phyloP scores from a whole-genome alignment of 2,888 invertebrate genomes.

The Orthonevra nobilis region DNA sequence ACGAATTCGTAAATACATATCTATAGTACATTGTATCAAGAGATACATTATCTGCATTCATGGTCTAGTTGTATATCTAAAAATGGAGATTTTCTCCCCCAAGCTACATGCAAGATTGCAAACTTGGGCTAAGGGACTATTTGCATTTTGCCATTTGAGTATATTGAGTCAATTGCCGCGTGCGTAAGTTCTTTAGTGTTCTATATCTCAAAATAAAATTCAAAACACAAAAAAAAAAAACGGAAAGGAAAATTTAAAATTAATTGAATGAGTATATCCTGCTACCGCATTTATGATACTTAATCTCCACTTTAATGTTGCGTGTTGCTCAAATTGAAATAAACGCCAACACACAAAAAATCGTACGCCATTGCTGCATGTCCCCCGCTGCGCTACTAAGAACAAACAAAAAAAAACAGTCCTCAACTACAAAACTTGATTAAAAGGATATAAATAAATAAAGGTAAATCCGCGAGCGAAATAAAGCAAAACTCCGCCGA shows the following conservation, averaged over 20 bases:
- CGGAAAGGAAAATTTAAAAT: conserved; percentile 22
- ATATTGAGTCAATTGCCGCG: no score
- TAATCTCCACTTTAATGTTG: conserved; percentile 50
- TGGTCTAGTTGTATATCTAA: conserved; percentile 71
- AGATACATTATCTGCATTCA: conserved; percentile 72
- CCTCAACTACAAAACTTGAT: conserved; percentile 35
- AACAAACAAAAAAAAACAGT: conserved; percentile 3
- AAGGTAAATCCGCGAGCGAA: conserved; percentile 53
- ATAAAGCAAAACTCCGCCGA: conserved; percentile 61
- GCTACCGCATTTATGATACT: conserved; percentile 43
- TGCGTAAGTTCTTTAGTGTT: background rate
- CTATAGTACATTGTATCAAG: conserved; percentile 65
- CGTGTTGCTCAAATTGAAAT: conserved; percentile 57
- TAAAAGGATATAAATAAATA: conserved; percentile 63
- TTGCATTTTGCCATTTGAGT: no score
- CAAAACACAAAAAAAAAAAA: no score
- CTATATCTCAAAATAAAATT: no score
- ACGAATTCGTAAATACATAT: conserved; percentile 58
- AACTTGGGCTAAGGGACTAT: no score
- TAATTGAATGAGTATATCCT: conserved; percentile 38
- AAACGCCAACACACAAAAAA: conserved; percentile 61
- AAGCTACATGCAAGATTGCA: no score
- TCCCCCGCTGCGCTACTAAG: conserved; percentile 51
- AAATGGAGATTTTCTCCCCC: conserved; percentile 72
- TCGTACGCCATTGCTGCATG: conserved; percentile 13